Evolutionary conservation across 2,797 vertebrate genomes (phyloP).

Genomic region (Gallinago nigripennis): DNA sequence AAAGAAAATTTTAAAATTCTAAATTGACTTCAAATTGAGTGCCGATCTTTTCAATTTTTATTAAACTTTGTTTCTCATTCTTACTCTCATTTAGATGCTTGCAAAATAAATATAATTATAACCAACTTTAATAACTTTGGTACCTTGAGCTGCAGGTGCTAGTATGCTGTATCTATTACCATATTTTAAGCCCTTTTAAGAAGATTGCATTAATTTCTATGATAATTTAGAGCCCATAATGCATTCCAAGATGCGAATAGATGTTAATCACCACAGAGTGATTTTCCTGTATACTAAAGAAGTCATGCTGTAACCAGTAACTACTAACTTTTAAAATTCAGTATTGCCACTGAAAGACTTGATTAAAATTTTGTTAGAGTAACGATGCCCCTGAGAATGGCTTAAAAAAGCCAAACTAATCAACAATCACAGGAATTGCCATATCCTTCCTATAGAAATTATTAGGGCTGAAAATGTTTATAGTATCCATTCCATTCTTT

Average conservation of each 20-base stretch:
- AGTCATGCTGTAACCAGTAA: constrained; percentile 74
- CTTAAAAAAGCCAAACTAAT: constrained; percentile 1
- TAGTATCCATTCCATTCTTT: background rate
- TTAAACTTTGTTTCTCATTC: constrained; percentile 72
- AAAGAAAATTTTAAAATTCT: constrained; percentile 37
- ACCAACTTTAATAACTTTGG: constrained; percentile 81
- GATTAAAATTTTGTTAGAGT: constrained; percentile 71
- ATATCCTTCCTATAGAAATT: background rate
- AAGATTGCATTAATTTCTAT: constrained; percentile 86
- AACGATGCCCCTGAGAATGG: constrained; percentile 15
- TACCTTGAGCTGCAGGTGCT: constrained; percentile 85
- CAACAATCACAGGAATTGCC: constrained; percentile 10
- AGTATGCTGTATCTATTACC: constrained; percentile 84
- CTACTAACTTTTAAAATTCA: constrained; percentile 76
- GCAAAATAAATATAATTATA: constrained; percentile 86
- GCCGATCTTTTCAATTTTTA: constrained; percentile 73
- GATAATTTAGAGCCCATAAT: constrained; percentile 82
- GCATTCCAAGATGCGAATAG: constrained; percentile 82
- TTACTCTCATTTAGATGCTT: constrained; percentile 69
- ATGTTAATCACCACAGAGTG: constrained; percentile 81
- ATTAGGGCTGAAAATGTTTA: background rate
- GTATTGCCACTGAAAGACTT: constrained; percentile 72
- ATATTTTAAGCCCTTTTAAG: constrained; percentile 85
- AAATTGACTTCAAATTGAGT: constrained; percentile 71
- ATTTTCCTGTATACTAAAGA: constrained; percentile 71